Evolutionary conservation across 2,797 vertebrate genomes (phyloP).

Genomic region (Mormyrus proboscirostris): DNA sequence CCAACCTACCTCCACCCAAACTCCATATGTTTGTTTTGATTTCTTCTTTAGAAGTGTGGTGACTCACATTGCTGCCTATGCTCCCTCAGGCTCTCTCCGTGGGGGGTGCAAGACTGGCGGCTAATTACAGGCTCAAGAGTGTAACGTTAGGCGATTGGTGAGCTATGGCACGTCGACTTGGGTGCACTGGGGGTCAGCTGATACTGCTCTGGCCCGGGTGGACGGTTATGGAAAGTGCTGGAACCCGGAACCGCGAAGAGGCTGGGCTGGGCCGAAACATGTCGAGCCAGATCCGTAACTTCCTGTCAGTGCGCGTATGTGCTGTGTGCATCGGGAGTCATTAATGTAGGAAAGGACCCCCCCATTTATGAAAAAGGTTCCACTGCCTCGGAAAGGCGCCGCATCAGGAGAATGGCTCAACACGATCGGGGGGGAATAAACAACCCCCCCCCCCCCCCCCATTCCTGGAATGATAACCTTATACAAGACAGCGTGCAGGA

Average conservation of each 20-base stretch:
- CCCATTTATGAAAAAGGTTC: conserved; percentile 53
- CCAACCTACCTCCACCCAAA: conserved; percentile 48
- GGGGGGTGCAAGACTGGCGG: conserved; percentile 38
- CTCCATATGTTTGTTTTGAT: conserved; percentile 59
- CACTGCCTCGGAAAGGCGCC: background rate
- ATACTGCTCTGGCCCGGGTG: conserved; percentile 51
- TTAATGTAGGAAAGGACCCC: conserved; percentile 44
- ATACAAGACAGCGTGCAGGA: background rate
- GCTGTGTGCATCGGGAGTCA: conserved; percentile 42
- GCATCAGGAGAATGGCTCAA: background rate
- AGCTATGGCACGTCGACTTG: conserved; percentile 63
- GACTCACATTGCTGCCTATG: conserved; percentile 41
- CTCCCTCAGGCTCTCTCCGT: conserved; percentile 29
- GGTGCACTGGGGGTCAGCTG: conserved; percentile 57
- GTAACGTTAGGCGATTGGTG: conserved; percentile 62
- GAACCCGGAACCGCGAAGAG: conserved; percentile 45
- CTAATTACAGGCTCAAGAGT: conserved; percentile 60
- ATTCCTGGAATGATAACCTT: background rate
- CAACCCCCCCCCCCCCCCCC: background rate
- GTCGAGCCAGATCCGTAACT: conserved; percentile 59
- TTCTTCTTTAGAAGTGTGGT: conserved; percentile 53
- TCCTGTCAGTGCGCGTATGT: conserved; percentile 58
- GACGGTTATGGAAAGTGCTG: conserved; percentile 55
- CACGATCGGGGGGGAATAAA: background rate
- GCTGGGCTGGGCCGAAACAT: conserved; percentile 57